Evolutionary conservation across 2,113 vertebrate species (phyloP).

Genomic region (Xiphophorus maculatus): DNA sequence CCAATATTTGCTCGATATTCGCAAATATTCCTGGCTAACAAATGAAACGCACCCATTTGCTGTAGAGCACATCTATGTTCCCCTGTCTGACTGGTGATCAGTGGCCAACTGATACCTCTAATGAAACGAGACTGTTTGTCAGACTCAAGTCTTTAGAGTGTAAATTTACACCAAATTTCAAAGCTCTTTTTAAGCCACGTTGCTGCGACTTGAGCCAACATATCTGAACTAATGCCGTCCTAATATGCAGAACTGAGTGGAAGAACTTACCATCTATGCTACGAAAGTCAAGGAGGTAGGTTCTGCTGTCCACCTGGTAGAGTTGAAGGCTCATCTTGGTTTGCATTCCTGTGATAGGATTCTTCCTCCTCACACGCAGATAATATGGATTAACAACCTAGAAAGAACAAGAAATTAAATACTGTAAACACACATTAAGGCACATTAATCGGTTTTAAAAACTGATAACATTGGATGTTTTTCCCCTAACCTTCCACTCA

Average conservation of each 20-base stretch:
- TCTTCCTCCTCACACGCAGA: slow-evolving; percentile 93
- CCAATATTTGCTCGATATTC: no score
- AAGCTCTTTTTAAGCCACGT: no score
- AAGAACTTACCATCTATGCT: slow-evolving; percentile 93
- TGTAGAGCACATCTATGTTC: no score
- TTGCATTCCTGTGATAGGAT: slow-evolving; percentile 91
- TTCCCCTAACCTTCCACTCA: slow-evolving; percentile 94
- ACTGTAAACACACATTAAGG: not conserved
- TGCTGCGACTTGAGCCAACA: no score
- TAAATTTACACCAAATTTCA: no score
- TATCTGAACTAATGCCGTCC: not conserved
- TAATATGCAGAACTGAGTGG: not conserved
- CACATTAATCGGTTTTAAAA: not conserved
- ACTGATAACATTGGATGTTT: slow-evolving; percentile 66
- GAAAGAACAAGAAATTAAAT: not conserved
- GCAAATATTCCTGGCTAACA: no score
- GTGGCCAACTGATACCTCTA: no score
- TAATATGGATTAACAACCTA: slow-evolving; percentile 98
- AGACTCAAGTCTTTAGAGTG: no score
- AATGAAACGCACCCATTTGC: no score
- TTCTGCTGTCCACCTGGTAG: slow-evolving; percentile 98
- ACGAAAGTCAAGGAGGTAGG: slow-evolving; percentile 96
- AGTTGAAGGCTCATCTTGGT: slow-evolving; percentile 99
- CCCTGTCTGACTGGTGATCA: no score
- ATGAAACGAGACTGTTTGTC: no score